Conservation (phyloP, 1,140 invertebrate genomes). For the Panagrolaimus sp. region DNA sequence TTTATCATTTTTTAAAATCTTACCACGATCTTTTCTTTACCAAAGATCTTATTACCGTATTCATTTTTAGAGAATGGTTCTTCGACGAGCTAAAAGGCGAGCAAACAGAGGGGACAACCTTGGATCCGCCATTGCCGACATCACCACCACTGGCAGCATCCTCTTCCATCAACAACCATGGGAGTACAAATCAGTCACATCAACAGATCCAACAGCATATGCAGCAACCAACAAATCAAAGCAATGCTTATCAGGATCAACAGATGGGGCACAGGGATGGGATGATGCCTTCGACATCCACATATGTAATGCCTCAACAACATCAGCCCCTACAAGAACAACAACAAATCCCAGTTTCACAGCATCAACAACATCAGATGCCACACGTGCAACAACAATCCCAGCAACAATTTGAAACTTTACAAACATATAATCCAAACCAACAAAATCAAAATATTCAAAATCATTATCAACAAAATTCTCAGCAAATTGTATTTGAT, state of each 20-base stretch:
- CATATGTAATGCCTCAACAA: background rate
- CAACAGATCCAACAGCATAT: background rate
- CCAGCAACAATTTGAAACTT: background rate
- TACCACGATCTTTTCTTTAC: too few relatives aligned
- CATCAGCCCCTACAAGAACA: background rate
- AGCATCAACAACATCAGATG: background rate
- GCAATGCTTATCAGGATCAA: background rate
- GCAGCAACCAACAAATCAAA: background rate
- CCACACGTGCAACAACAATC: background rate
- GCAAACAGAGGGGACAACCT: background rate
- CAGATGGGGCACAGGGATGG: too few relatives aligned
- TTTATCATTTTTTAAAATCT: too few relatives aligned
- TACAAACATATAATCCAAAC: background rate
- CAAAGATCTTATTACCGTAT: too few relatives aligned
- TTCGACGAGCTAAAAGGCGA: background rate
- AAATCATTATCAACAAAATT: background rate
- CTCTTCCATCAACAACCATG: background rate
- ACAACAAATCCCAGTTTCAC: background rate
- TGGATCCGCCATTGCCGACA: background rate
- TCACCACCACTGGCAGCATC: background rate
- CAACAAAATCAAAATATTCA: background rate
- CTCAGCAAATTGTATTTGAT: too few relatives aligned
- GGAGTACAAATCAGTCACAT: too few relatives aligned
- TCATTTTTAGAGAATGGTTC: conserved; percentile 3
- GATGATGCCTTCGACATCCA: background rate